These are phyloP conservation scores for Diabrotica virgifera DNA, from an alignment of 1,140 invertebrate genomes.

Conservation along the genomic window DNA sequence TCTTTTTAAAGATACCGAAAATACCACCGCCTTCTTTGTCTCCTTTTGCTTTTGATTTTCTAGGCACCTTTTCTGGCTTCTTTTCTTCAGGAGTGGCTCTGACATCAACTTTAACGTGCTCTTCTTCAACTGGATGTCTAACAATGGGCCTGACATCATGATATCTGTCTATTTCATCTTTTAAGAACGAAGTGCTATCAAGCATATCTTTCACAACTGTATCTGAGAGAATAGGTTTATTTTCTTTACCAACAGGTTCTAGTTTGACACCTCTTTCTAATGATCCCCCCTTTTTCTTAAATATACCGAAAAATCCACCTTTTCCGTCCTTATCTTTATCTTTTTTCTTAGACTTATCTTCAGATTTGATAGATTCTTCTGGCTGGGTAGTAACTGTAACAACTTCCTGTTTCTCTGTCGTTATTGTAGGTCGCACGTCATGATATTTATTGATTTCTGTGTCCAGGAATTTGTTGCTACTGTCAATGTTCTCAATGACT, in stretches of 20 bases:
- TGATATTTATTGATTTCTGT: constrained; percentile 32
- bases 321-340: constrained; percentile 9
- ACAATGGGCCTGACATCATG: constrained; percentile 18
- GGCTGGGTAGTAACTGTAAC: background rate
- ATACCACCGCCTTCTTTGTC: constrained; percentile 16
- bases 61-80: background rate
- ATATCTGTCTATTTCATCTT: constrained; percentile 24
- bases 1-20: constrained; percentile 27
- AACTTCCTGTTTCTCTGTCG: background rate
- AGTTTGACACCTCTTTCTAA: background rate
- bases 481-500: background rate
- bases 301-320: constrained; percentile 25
- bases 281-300: constrained; percentile 12
- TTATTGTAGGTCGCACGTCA: constrained; percentile 20
- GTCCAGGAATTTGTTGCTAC: constrained; percentile 21
- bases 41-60: background rate
- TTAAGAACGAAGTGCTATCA: constrained; percentile 7
- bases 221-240: background rate
- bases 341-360: background rate
- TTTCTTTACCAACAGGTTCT: background rate
- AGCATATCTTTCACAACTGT: background rate
- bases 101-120: too few relatives aligned
- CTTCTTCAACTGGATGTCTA: background rate
- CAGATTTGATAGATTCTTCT: too few relatives aligned
- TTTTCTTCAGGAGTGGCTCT: background rate